phyloP scores from a whole-genome alignment of 2,797 vertebrate species.

The Denticeps clupeoides region DNA sequence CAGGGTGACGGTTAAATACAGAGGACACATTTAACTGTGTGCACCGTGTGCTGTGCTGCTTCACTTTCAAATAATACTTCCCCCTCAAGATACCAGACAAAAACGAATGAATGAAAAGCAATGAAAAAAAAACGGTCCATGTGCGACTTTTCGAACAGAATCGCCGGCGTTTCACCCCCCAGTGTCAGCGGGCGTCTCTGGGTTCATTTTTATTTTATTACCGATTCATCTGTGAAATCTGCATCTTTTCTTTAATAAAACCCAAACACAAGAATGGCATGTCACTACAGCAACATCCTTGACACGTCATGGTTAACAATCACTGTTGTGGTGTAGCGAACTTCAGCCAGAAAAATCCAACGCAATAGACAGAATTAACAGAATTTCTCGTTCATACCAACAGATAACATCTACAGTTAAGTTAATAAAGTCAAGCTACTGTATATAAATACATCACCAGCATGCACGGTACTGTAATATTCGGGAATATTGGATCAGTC shows the following conservation, averaged over 20 bases:
- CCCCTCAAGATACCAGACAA: slow-evolving; percentile 73
- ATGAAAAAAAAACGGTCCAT: too few relatives aligned
- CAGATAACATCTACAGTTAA: slow-evolving; percentile 98
- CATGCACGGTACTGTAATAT: slow-evolving; percentile 97
- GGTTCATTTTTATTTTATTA: slow-evolving; percentile 46
- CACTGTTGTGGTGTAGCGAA: slow-evolving; percentile 89
- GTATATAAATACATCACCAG: slow-evolving; percentile 98
- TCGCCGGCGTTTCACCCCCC: too few relatives aligned
- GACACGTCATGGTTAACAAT: slow-evolving; percentile 91
- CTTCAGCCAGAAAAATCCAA: slow-evolving; percentile 74
- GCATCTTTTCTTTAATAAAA: slow-evolving; percentile 48
- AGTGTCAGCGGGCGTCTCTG: slow-evolving; percentile 76
- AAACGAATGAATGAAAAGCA: too few relatives aligned
- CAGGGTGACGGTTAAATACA: too few relatives aligned
- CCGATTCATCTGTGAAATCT: slow-evolving; percentile 19
- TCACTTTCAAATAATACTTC: too few relatives aligned
- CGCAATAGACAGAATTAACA: slow-evolving; percentile 65
- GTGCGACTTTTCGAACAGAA: too few relatives aligned
- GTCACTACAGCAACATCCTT: slow-evolving; percentile 85
- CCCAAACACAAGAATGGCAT: slow-evolving; percentile 74
- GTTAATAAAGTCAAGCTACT: slow-evolving; percentile 97
- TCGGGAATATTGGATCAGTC: slow-evolving; percentile 90
- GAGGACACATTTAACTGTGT: too few relatives aligned
- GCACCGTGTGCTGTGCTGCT: too few relatives aligned
- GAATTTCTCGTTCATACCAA: slow-evolving; percentile 87